Base-by-base conservation (phyloP, 64 coral and sea anemone species). In the Pachyseris speciosa region DNA sequence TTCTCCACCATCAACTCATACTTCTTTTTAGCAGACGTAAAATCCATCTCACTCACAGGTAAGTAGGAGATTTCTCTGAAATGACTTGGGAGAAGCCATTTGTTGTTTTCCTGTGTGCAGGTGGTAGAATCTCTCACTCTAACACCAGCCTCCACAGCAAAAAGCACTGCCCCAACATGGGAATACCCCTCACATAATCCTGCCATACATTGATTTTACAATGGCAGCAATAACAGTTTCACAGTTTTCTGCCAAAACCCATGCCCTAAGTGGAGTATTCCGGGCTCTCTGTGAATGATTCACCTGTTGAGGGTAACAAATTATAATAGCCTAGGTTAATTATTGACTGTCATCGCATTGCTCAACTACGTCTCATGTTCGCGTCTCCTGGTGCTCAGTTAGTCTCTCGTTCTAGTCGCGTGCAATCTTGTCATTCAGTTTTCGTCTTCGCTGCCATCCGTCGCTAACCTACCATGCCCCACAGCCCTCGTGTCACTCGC, bases 181-280 rank as follows among this genome's bases (percentile, higher is more conserved):
- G 64, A 70, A 22, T 27, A 86, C 27, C 41, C 59, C 53, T 86
- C 64, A 53, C 59, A 50, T 25, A 86, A 86, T 60, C 66, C 83
- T 69, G 43, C 83, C 64, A 70, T 86, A 19, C 83, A 69, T 37
- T n/a, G n/a, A n/a, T n/a, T n/a, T 86, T 26, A 52, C 83, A 86
- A 16, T 86, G 83, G 64, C 64, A n/a, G 83, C 68, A 27, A 69
- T 86, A 9, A 71, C 49, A 69, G 44, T 69, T 30, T 43, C 83
- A 47, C 10, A 30, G 22, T 86, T 69, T 86, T 52, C 15, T 10
- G 47, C 31, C 30, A 69, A 11, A n/a, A 37, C 45, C 64, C 83
- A 86, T 22, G 44, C 32, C 37, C 48, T 52, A 22, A 86, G 68
- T 20, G 83, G 83, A 1, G 64, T 86, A 15, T 86, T 44, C 19